Evolutionary conservation across 2,113 vertebrate species (phyloP).

Genomic region (Nipponia nippon): DNA sequence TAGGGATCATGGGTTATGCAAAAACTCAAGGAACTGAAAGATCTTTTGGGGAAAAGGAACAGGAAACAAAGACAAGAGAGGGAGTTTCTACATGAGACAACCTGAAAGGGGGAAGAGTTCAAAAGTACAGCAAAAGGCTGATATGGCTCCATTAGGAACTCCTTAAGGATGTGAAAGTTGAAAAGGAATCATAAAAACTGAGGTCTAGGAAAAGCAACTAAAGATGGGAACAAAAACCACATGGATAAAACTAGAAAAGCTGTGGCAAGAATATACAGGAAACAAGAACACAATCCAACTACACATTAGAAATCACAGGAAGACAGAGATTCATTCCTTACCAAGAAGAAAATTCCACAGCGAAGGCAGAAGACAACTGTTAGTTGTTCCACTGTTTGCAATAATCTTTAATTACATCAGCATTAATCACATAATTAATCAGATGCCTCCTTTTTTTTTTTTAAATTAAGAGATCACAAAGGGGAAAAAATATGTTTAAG

Average conservation of each 20-base stretch:
- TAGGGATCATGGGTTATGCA: not conserved
- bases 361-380: not conserved
- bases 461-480: not conserved
- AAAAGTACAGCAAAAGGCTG: not conserved
- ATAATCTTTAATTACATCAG: not conserved
- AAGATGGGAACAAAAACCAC: not conserved
- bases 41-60: not conserved
- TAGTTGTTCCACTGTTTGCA: not conserved
- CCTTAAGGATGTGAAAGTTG: not conserved
- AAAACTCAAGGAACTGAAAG: not conserved
- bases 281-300: not conserved
- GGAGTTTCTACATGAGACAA: not conserved
- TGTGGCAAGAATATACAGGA: not conserved
- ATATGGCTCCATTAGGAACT: not conserved
- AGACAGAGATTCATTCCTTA: not conserved
- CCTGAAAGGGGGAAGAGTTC: not conserved
- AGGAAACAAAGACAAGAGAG: not conserved
- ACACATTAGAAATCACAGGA: not conserved
- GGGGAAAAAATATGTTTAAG: not conserved
- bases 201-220: not conserved
- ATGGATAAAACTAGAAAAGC: not conserved
- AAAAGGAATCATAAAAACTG: not conserved
- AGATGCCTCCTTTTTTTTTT: not conserved
- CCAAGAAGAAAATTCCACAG: not conserved
- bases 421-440: not conserved